Evolutionary conservation across 2,888 invertebrate genomes (phyloP).

Genomic region (Sphinx pinastri): DNA sequence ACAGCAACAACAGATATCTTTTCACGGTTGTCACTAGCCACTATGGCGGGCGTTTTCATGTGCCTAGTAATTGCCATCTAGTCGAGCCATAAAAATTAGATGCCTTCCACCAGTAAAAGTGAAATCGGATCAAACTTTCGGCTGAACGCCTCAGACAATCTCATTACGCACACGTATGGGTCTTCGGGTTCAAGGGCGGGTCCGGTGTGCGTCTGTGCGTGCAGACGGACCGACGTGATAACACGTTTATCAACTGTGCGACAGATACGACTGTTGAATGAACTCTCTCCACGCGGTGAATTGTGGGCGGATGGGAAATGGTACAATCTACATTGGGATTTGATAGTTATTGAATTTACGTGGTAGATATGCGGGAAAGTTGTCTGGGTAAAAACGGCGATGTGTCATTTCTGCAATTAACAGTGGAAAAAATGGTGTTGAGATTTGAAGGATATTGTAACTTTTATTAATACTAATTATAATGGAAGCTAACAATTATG

Average conservation of each 20-base stretch:
- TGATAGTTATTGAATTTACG: no score
- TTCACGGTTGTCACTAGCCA: no score
- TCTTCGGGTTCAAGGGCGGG: slow-evolving; percentile 59
- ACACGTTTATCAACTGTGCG: slow-evolving; percentile 1
- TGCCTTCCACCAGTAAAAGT: no score
- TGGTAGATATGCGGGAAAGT: no score
- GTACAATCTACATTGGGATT: background rate
- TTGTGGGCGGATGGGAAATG: slow-evolving; percentile 1
- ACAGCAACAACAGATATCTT: no score
- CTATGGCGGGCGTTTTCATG: no score
- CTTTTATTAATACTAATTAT: no score
- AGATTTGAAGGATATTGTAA: no score
- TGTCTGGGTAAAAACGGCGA: no score
- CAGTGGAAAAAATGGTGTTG: no score
- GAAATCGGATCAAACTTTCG: background rate
- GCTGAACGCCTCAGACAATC: slow-evolving; percentile 37
- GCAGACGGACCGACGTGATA: slow-evolving; percentile 29
- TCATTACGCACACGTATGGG: slow-evolving; percentile 52
- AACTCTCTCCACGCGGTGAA: background rate
- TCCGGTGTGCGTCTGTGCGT: slow-evolving; percentile 26
- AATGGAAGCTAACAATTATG: no score
- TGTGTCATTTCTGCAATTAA: no score
- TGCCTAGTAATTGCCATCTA: background rate
- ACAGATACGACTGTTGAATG: background rate
- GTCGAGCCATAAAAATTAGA: background rate